A percentile compares a stretch with the other conserved stretches of the same genome.
phyloP scores from a whole-genome alignment of 2,888 invertebrate genomes.

The Timema podura region DNA sequence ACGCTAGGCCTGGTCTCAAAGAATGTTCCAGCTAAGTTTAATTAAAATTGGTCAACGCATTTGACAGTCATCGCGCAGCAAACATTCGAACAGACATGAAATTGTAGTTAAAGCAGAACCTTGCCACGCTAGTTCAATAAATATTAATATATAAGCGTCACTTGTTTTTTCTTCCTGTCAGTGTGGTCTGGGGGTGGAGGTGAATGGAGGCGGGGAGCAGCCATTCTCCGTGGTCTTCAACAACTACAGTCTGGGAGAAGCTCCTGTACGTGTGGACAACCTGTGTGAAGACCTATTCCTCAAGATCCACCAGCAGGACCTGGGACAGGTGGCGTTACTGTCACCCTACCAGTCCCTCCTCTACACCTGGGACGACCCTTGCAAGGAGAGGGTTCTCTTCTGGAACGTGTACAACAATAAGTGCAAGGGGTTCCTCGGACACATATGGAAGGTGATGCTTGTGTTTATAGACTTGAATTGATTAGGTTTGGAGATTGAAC shows the following conservation, averaged over 20 bases:
- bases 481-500: too few relatives aligned
- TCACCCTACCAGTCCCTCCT: slow-evolving; percentile 71
- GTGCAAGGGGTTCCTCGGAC: slow-evolving; percentile 66
- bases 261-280: slow-evolving; percentile 80
- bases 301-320: slow-evolving; percentile 65
- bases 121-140: slow-evolving; percentile 4
- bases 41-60: too few relatives aligned
- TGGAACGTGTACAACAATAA: slow-evolving; percentile 83
- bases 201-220: slow-evolving; percentile 66
- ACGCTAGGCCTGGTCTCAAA: too few relatives aligned
- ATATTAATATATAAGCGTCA: slow-evolving; percentile 27
- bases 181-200: slow-evolving; percentile 67
- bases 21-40: too few relatives aligned
- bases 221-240: slow-evolving; percentile 73
- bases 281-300: slow-evolving; percentile 75
- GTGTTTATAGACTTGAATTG: too few relatives aligned
- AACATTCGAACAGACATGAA: too few relatives aligned
- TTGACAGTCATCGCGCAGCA: too few relatives aligned
- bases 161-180: slow-evolving; percentile 43
- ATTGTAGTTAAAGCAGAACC: not conserved
- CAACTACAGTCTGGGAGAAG: slow-evolving; percentile 70
- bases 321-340: slow-evolving; percentile 61
- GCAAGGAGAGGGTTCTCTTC: slow-evolving; percentile 62
- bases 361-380: slow-evolving; percentile 84
- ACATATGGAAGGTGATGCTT: slow-evolving; percentile 58